phyloP scores from a whole-genome alignment of 2,888 invertebrate species.

The Euplagia quadripunctaria region DNA sequence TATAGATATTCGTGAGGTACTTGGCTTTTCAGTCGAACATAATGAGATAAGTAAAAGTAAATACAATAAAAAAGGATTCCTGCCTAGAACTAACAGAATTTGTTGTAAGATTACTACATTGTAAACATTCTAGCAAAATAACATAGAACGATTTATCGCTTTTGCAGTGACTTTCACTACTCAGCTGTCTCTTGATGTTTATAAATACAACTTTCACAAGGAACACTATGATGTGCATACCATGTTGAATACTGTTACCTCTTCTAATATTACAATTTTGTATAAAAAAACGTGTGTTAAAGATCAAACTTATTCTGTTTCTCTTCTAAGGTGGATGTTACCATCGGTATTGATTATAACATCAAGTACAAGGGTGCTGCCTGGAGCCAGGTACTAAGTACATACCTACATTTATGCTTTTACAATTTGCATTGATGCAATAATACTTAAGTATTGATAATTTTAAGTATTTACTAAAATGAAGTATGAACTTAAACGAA shows the following conservation, averaged over 20 bases:
- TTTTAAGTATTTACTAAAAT: background rate
- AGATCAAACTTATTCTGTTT: slow-evolving; percentile 2
- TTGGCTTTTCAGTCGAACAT: slow-evolving; percentile 1
- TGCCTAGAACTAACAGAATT: slow-evolving; percentile 7
- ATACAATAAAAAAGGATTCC: slow-evolving; percentile 1
- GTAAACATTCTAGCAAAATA: slow-evolving; percentile 30
- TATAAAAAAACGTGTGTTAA: background rate
- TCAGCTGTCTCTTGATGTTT: slow-evolving; percentile 48
- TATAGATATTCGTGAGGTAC: background rate
- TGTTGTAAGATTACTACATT: slow-evolving; percentile 25
- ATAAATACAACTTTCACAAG: slow-evolving; percentile 54
- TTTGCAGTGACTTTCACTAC: slow-evolving; percentile 52
- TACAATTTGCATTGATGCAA: slow-evolving; percentile 22
- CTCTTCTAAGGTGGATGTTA: slow-evolving; percentile 19
- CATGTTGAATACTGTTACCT: slow-evolving; percentile 27
- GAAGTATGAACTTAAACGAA: too few species aligned
- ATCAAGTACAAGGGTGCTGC: slow-evolving; percentile 42
- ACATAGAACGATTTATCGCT: slow-evolving; percentile 48
- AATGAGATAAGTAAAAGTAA: background rate
- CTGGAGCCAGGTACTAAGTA: slow-evolving; percentile 46
- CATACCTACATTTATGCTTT: background rate
- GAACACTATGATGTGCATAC: slow-evolving; percentile 45
- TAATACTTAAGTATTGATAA: background rate
- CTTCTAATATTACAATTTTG: slow-evolving; percentile 18
- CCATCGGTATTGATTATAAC: slow-evolving; percentile 47